A percentile compares a stretch with the other conserved stretches of the same genome.
phyloP scores from a whole-genome alignment of 2,888 invertebrate genomes.

The Trissolcus brochymenae region DNA sequence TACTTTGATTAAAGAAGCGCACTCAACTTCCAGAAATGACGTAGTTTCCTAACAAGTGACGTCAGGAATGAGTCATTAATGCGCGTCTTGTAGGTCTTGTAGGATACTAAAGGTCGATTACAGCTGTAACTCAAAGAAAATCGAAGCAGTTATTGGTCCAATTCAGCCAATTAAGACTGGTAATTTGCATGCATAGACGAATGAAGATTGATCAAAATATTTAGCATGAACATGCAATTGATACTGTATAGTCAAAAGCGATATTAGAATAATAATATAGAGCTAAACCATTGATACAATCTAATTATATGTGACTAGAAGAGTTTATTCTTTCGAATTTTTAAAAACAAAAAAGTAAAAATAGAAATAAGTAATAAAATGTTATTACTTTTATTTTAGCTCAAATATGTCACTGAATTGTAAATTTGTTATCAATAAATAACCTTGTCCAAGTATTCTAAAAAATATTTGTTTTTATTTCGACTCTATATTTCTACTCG shows the following conservation, averaged over 20 bases:
- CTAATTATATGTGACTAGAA: too few species aligned
- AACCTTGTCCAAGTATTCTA: too few species aligned
- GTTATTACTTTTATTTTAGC: too few species aligned
- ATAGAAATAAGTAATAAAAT: too few species aligned
- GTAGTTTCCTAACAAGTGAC: slow-evolving; percentile 40
- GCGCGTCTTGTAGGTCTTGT: slow-evolving; percentile 22
- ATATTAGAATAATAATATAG: background rate
- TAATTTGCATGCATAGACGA: slow-evolving; percentile 2
- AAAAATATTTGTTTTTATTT: too few species aligned
- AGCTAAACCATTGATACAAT: too few species aligned
- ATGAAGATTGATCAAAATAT: slow-evolving; percentile 1
- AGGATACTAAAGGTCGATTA: slow-evolving; percentile 39
- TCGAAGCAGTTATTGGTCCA: slow-evolving; percentile 26
- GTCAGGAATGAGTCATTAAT: slow-evolving; percentile 46
- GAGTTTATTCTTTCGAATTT: too few species aligned
- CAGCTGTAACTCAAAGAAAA: slow-evolving; percentile 26
- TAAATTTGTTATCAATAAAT: too few species aligned
- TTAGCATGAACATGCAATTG: background rate
- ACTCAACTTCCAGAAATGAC: slow-evolving; percentile 27
- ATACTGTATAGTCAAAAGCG: background rate
- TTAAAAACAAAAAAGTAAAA: too few species aligned
- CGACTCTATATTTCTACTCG: too few species aligned
- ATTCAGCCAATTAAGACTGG: slow-evolving; percentile 18
- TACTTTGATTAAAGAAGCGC: too few species aligned
- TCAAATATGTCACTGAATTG: too few species aligned